Base-by-base conservation (phyloP, 1,140 invertebrate species). In the Platorchestia sp. region DNA sequence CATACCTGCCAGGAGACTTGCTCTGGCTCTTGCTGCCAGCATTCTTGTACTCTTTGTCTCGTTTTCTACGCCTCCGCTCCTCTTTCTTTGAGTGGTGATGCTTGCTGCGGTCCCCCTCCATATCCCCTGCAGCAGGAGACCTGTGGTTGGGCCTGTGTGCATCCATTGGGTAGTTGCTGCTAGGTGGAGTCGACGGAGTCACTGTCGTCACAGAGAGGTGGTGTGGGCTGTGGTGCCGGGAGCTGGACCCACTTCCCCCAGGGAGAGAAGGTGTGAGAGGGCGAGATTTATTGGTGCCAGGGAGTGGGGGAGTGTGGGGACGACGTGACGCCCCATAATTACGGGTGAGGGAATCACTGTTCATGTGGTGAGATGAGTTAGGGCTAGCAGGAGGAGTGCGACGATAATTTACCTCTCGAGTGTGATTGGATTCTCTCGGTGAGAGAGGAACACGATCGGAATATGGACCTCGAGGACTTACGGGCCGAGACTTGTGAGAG, bases 361-460 rank as follows among this genome's bases (percentile, higher is more conserved):
- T 93, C 43, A 89, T 89, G 44, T 90, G 87, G 87, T 90, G 87
- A 0, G 41, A 42, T 14, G 41, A 7, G 45, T 47, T 93, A 14
- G 91, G 91, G 45, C 91, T 93, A 16, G 36, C 36, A 36, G 91
- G 91, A 40, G 91, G 91, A 93, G 91, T 93, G 40, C 91, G 91
- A 6, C 91, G 91, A 40, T 93, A 93, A 47, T 93, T 93, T 1
- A 93, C 91, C 45, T 93, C 91, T 16, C 91, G 44, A 43, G 87
- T 43, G 87, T 90, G 87, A 41, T 90, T 90, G 19, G 87, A 42
- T 3, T 90, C 87, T 90, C 87, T 22, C 3, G 91, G 91, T 5
- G 91, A 93, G 19, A 47, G 91, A 10, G 91, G 91, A 0, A 93
- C 45, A 47, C 91, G 91, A n/a, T 93, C 91, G 7, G 41, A 42